Percentiles rank a stretch among this genome's conserved stretches.
These are phyloP conservation scores for Nycticryphes semicollaris DNA, from an alignment of 2,113 vertebrate species.

Conservation along the genomic window DNA sequence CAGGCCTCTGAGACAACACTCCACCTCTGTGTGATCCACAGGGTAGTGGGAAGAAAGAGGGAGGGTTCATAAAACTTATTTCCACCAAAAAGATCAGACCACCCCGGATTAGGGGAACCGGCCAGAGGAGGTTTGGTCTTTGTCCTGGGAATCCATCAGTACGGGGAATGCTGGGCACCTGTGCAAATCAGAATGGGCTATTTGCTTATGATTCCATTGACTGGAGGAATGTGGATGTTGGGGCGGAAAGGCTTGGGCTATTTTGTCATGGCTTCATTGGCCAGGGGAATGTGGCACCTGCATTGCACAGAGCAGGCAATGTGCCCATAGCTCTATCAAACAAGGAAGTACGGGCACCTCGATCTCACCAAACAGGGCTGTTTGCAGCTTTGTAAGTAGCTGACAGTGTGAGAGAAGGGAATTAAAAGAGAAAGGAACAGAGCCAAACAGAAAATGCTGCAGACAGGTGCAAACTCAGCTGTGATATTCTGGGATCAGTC, in stretches of 20 bases:
- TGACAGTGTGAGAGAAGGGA: background rate
- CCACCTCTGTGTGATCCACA: background rate
- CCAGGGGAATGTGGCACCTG: slow-evolving; percentile 62
- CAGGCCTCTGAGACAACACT: background rate
- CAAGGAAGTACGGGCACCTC: background rate
- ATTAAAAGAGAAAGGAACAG: background rate
- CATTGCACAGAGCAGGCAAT: slow-evolving; percentile 27
- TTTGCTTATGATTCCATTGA: slow-evolving; percentile 58
- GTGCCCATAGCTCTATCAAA: slow-evolving; percentile 19
- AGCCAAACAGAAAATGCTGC: background rate
- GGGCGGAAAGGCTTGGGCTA: background rate
- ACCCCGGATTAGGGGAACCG: background rate
- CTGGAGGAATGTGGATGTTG: slow-evolving; percentile 38
- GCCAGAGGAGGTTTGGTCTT: slow-evolving; percentile 8
- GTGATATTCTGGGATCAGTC: background rate
- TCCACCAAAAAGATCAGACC: background rate
- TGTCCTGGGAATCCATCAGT: background rate
- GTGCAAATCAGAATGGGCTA: background rate
- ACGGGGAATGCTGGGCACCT: slow-evolving; percentile 23
- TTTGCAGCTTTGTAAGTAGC: background rate
- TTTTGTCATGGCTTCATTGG: slow-evolving; percentile 56
- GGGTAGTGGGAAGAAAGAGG: background rate
- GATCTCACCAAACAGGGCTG: background rate
- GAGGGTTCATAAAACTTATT: background rate
- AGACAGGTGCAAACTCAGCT: background rate